These are phyloP conservation scores for Cristatella mucedo DNA, from an alignment of 2,888 invertebrate species.

Conservation along the genomic window DNA sequence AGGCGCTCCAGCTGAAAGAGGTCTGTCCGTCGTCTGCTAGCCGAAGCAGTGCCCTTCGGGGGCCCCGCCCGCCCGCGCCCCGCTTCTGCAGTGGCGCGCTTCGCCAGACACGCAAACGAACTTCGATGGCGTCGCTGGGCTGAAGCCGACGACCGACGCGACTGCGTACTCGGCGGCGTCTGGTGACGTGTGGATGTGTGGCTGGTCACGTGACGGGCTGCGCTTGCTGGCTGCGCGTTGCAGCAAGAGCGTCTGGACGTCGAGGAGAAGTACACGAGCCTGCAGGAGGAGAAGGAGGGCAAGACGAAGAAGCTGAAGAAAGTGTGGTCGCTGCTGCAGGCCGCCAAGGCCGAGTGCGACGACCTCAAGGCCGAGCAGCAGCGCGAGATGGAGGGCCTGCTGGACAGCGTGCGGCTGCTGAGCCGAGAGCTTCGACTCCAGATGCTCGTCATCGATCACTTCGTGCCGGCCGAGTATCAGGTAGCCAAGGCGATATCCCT, in stretches of 20 bases:
- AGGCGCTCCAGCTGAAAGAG: slow-evolving; percentile 70
- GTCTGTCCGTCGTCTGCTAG: too few species aligned
- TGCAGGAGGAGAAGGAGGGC: slow-evolving; percentile 85
- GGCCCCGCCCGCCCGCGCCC: too few species aligned
- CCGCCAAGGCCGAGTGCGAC: slow-evolving; percentile 42
- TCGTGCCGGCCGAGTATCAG: slow-evolving; percentile 83
- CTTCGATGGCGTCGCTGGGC: too few species aligned
- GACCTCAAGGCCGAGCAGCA: slow-evolving; percentile 69
- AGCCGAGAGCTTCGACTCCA: slow-evolving; percentile 77
- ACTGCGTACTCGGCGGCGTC: too few species aligned
- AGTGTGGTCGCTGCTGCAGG: slow-evolving; percentile 68
- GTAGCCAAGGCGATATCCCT: slow-evolving; percentile 38
- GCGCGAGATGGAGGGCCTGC: slow-evolving; percentile 82
- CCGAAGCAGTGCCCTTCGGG: too few species aligned
- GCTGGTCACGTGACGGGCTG: too few species aligned
- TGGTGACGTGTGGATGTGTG: too few species aligned
- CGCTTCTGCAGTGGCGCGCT: too few species aligned
- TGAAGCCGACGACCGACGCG: too few species aligned
- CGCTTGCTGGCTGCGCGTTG: too few species aligned
- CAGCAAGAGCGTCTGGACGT: slow-evolving; percentile 75
- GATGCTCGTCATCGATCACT: slow-evolving; percentile 72
- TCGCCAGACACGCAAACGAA: too few species aligned
- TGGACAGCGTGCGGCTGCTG: slow-evolving; percentile 78
- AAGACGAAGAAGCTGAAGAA: slow-evolving; percentile 81
- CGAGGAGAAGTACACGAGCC: slow-evolving; percentile 78